phyloP scores from a whole-genome alignment of 2,113 vertebrate species.

The Hippocampus mohnikei region DNA sequence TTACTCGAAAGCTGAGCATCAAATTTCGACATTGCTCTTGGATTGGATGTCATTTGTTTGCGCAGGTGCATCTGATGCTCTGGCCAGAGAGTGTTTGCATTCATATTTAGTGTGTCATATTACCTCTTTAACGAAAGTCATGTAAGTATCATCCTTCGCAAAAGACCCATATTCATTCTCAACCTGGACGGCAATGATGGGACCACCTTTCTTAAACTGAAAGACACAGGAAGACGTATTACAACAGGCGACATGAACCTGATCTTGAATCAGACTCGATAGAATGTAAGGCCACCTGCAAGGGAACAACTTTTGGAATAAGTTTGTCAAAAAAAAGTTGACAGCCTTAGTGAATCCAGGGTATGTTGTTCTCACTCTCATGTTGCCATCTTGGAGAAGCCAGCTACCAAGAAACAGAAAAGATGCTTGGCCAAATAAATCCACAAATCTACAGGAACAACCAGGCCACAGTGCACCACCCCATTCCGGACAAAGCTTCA shows the following conservation, averaged over 20 bases:
- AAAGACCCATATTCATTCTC: constrained; percentile 92
- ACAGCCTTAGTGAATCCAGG: constrained; percentile 82
- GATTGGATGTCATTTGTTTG: not conserved
- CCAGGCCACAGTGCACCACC: not conserved
- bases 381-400: constrained; percentile 81
- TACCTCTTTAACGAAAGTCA: constrained; percentile 87
- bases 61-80: not conserved
- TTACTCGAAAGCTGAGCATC: not conserved
- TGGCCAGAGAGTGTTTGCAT: not conserved
- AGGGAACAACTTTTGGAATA: constrained; percentile 77
- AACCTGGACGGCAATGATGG: constrained; percentile 91
- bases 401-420: constrained; percentile 70
- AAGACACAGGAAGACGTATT: constrained; percentile 13
- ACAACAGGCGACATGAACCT: not conserved
- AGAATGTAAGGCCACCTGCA: constrained; percentile 75
- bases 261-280: not conserved
- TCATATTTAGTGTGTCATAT: not conserved
- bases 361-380: constrained; percentile 85
- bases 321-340: constrained; percentile 80
- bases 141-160: constrained; percentile 80
- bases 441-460: constrained; percentile 17
- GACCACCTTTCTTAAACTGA: constrained; percentile 89
- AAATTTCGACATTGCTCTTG: not conserved
- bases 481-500: constrained; percentile 12
- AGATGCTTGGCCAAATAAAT: not conserved